Base-by-base conservation (phyloP, 1,140 invertebrate species). In the Drosophila obscura region DNA sequence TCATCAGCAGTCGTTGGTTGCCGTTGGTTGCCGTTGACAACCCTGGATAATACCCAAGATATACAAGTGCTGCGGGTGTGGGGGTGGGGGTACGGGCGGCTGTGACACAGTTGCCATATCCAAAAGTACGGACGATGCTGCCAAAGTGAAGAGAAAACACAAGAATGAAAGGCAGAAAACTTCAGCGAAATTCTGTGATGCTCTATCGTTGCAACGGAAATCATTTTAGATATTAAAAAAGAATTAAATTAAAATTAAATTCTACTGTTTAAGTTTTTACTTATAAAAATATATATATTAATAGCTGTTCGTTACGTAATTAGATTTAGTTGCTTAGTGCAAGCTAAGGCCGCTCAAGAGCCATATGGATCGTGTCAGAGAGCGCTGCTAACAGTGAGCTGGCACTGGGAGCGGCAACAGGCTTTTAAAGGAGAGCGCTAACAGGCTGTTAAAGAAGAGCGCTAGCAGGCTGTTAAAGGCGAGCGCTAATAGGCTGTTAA, bases 21-120 rank as follows among this genome's bases (percentile, higher is more conserved):
- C 65, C 63, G 50, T 64, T 79, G 58, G 67, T 63, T 77, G 64
- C 59, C 69, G 73, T 73, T 81, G 81, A 82, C 59, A 68, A 81
- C 63, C 78, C 69, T 81, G 69, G 56, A 80, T 84, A 84, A 84
- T 84, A 69, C 75, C 75, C 71, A 62, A 76, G 76, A 82, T 81
- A 72, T 87, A 64, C 62, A 67, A 61, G 63, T 53, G 41, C 51
- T 52, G 9, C 22, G 35, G 53, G 71, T 45, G 8, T 58, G 56
- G 69, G n/a, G n/a, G n/a, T n/a, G n/a, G n/a, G n/a, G 41, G 9
- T 35, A 5, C n/a, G 28, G 28, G 41, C 55, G 43, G 31, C 11
- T 52, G 50, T 84, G 81, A 71, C 81, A 87, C 61, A 87, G 74
- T 85, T 85, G 75, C 77, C 46, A 51, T 77, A 63, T 55, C 68